Percentiles rank a stretch among this genome's conserved stretches.
Evolutionary conservation across 1,140 invertebrate species (phyloP).

Genomic region (Ceratosolen fusciceps): DNA sequence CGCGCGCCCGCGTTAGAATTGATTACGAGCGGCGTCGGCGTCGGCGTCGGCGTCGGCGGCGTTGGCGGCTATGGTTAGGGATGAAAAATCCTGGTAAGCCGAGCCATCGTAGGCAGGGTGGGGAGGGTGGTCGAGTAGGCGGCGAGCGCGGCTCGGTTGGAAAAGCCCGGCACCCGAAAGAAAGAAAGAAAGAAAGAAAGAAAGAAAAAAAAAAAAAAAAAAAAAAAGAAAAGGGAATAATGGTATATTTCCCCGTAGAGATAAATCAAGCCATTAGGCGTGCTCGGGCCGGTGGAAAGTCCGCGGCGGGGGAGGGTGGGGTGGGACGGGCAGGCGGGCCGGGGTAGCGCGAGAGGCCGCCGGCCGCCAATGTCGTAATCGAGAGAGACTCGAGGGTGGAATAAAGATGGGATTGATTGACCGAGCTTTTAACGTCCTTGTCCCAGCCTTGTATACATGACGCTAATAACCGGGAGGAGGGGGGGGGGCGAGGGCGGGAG

Average conservation of each 20-base stretch:
- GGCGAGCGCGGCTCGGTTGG: background rate
- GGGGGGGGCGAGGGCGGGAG: no score
- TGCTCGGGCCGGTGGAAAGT: background rate
- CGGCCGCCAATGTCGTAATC: background rate
- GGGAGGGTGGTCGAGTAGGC: no score
- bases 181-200: background rate
- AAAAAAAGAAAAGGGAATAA: no score
- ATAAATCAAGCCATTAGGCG: constrained; percentile 36
- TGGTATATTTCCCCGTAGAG: no score
- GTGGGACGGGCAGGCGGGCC: no score
- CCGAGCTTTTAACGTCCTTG: background rate
- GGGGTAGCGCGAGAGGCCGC: background rate
- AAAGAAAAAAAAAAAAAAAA: background rate
- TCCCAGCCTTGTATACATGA: background rate
- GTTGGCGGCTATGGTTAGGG: no score
- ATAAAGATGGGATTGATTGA: constrained; percentile 24
- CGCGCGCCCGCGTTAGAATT: background rate
- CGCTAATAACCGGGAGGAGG: constrained; percentile 21
- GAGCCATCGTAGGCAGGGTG: no score
- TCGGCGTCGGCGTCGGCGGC: no score
- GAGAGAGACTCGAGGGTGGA: constrained; percentile 12
- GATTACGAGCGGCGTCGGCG: background rate
- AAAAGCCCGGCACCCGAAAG: background rate
- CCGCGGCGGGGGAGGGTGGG: background rate
- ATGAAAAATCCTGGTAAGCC: no score